Conservation (phyloP, 1,140 invertebrate genomes). For the Heliconius hermathena region DNA sequence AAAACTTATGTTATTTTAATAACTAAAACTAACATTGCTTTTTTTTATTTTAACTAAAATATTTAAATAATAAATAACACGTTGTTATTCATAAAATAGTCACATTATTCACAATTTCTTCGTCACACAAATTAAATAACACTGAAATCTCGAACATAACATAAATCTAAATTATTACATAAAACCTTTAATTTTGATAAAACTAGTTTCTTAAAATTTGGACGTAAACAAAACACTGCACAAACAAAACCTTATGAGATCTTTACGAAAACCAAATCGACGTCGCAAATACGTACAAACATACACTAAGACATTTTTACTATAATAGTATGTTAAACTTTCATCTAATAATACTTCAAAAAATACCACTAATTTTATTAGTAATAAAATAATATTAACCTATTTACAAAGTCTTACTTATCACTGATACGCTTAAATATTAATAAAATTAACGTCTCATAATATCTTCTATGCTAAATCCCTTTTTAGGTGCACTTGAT, state of each 20-base stretch:
- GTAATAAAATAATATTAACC: conserved; percentile 35
- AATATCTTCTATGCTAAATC: conserved; percentile 89
- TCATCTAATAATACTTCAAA: conserved; percentile 73
- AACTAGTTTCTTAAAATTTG: conserved; percentile 72
- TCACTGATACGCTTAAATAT: conserved; percentile 19
- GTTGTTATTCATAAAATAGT: conserved; percentile 54
- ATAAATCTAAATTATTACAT: conserved; percentile 48
- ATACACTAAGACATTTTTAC: conserved; percentile 60
- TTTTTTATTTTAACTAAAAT: conserved; percentile 47
- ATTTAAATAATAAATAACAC: conserved; percentile 79
- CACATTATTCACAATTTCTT: conserved; percentile 33
- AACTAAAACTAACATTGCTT: conserved; percentile 49
- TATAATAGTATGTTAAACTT: conserved; percentile 50
- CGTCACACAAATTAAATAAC: conserved; percentile 47
- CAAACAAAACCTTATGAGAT: conserved; percentile 80
- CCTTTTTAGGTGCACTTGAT: conserved; percentile 82
- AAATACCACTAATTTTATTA: conserved; percentile 38
- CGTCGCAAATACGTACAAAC: conserved; percentile 66
- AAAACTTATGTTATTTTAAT: conserved; percentile 20
- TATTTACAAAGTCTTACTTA: conserved; percentile 42
- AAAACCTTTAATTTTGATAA: conserved; percentile 65
- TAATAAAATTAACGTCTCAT: conserved; percentile 84
- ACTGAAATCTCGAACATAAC: conserved; percentile 51
- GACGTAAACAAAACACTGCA: conserved; percentile 80
- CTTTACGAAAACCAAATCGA: conserved; percentile 80